These are phyloP conservation scores for Nephotettix cincticeps DNA, from an alignment of 1,140 invertebrate genomes.

Conservation along the genomic window DNA sequence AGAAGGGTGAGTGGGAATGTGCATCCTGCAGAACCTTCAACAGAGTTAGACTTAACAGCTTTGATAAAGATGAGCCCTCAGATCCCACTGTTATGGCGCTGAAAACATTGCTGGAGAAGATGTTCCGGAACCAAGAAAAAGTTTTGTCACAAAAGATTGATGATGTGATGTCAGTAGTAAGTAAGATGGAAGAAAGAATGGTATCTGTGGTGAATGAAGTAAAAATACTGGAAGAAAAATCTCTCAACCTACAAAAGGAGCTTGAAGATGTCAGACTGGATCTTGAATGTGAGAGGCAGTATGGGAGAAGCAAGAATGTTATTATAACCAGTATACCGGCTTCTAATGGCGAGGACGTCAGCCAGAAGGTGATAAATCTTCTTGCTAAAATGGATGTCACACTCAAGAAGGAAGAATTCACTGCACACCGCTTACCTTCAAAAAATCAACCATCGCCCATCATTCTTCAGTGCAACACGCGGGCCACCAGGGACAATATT, in stretches of 20 bases:
- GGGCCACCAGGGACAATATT: neutral
- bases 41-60: neutral
- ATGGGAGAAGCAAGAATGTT: neutral
- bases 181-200: neutral
- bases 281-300: conserved; percentile 2
- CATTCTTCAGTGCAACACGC: neutral
- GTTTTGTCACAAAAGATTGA: neutral
- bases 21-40: neutral
- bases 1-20: neutral
- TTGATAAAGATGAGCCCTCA: neutral
- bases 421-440: neutral
- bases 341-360: neutral
- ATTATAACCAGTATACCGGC: neutral
- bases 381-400: neutral
- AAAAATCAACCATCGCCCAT: neutral
- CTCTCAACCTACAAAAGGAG: neutral
- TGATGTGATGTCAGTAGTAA: neutral
- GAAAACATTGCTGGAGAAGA: neutral
- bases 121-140: neutral
- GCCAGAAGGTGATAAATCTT: neutral
- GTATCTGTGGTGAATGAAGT: neutral
- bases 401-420: neutral
- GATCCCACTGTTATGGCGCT: neutral
- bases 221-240: neutral
- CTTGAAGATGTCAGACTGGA: neutral